Percentiles rank a stretch among this genome's conserved stretches.
Conservation (phyloP, 2,888 invertebrate genomes). For the Clanis bilineata region DNA sequence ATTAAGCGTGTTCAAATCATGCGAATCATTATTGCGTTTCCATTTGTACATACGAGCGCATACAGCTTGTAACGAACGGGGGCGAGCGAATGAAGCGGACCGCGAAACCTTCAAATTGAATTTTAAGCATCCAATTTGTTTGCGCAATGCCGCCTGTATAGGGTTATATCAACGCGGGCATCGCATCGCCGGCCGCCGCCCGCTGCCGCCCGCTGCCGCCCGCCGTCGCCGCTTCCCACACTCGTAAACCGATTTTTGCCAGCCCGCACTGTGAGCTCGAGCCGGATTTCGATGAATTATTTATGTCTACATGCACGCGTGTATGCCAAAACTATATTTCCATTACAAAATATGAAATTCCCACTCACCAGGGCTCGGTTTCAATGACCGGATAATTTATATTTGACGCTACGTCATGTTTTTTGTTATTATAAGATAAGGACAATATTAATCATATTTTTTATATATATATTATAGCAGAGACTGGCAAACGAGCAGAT, state of each 20-base stretch:
- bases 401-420: neutral
- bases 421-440: no score
- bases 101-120: constrained; percentile 82
- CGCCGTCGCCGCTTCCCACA: constrained; percentile 52
- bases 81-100: constrained; percentile 75
- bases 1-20: constrained; percentile 6
- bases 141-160: constrained; percentile 57
- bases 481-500: no score
- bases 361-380: neutral
- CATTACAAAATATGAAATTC: constrained; percentile 21
- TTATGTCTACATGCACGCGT: constrained; percentile 40
- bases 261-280: constrained; percentile 47
- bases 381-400: neutral
- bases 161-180: constrained; percentile 52
- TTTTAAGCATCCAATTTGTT: constrained; percentile 82
- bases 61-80: constrained; percentile 72
- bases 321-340: constrained; percentile 27
- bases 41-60: constrained; percentile 65
- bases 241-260: constrained; percentile 72
- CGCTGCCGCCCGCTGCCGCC: constrained; percentile 25
- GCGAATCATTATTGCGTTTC: constrained; percentile 67
- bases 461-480: no score
- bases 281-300: constrained; percentile 67
- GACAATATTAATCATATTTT: no score
- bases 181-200: constrained; percentile 30